These are phyloP conservation scores for Hephaestus fuliginosus DNA, from an alignment of 2,797 vertebrate genomes.

Conservation along the genomic window DNA sequence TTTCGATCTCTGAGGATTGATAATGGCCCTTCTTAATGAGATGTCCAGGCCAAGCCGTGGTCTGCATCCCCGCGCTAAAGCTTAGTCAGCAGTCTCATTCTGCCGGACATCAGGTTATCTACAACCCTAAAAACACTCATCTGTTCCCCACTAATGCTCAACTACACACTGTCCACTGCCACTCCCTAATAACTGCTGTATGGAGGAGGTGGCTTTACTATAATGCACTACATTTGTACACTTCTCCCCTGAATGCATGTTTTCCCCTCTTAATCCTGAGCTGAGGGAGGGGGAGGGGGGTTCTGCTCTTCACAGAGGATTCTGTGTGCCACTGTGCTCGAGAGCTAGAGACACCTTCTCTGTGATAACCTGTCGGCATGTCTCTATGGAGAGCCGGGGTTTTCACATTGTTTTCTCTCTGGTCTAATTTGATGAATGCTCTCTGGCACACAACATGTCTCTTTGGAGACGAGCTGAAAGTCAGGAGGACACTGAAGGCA, in stretches of 20 bases:
- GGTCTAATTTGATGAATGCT: conserved; percentile 88
- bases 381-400: conserved; percentile 74
- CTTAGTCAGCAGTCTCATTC: conserved; percentile 76
- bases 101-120: conserved; percentile 67
- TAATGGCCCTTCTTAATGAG: conserved; percentile 78
- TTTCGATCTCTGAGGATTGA: conserved; percentile 83
- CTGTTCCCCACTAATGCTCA: conserved; percentile 35
- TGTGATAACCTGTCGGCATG: conserved; percentile 83
- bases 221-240: conserved; percentile 49
- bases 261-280: conserved; percentile 49
- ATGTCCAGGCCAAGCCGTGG: conserved; percentile 60
- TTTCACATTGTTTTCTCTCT: conserved; percentile 83
- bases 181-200: conserved; percentile 44
- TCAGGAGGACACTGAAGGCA: conserved; percentile 86
- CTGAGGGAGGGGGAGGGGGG: conserved; percentile 1
- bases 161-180: conserved; percentile 8
- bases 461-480: conserved; percentile 86
- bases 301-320: conserved; percentile 55
- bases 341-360: conserved; percentile 78
- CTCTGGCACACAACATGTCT: conserved; percentile 83
- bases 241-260: conserved; percentile 45
- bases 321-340: conserved; percentile 62
- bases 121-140: conserved; percentile 50
- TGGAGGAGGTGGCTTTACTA: conserved; percentile 40
- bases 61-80: conserved; percentile 56